Evolutionary conservation across 2,888 invertebrate species (phyloP).

Genomic region (Philaethria dido): DNA sequence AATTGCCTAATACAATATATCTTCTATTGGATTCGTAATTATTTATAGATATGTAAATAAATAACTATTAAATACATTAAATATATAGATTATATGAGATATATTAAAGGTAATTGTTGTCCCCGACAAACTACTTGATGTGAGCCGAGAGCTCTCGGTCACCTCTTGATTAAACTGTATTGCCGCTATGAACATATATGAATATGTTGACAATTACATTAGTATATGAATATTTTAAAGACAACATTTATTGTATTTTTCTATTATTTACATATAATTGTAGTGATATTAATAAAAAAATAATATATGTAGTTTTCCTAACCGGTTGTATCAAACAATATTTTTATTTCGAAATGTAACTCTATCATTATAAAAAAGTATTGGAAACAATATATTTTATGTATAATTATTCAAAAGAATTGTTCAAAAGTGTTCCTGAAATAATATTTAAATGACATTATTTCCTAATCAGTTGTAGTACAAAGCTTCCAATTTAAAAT

Average conservation of each 20-base stretch:
- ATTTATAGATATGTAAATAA: not conserved
- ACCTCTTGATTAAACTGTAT: constrained; percentile 41
- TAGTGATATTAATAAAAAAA: not conserved
- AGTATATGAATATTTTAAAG: not conserved
- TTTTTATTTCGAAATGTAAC: constrained; percentile 36
- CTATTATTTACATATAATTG: not conserved
- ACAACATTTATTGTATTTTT: not conserved
- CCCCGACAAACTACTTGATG: constrained; percentile 36
- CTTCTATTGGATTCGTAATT: not conserved
- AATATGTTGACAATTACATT: not conserved
- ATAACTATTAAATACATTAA: not conserved
- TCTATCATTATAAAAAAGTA: constrained; percentile 26
- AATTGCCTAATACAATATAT: not conserved
- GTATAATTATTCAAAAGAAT: too few relatives aligned
- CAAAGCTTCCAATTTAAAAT: not conserved
- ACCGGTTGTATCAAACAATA: constrained; percentile 32
- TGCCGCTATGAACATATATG: constrained; percentile 17
- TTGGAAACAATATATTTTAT: not conserved
- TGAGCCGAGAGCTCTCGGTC: constrained; percentile 28
- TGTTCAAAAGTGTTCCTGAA: too few relatives aligned
- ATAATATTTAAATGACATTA: too few relatives aligned
- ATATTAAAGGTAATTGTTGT: constrained; percentile 22
- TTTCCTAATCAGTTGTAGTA: too few relatives aligned
- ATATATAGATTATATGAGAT: not conserved
- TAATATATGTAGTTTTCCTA: constrained; percentile 12